Conservation (phyloP, 2,797 vertebrate genomes). For the Halcyon chelicuti region DNA sequence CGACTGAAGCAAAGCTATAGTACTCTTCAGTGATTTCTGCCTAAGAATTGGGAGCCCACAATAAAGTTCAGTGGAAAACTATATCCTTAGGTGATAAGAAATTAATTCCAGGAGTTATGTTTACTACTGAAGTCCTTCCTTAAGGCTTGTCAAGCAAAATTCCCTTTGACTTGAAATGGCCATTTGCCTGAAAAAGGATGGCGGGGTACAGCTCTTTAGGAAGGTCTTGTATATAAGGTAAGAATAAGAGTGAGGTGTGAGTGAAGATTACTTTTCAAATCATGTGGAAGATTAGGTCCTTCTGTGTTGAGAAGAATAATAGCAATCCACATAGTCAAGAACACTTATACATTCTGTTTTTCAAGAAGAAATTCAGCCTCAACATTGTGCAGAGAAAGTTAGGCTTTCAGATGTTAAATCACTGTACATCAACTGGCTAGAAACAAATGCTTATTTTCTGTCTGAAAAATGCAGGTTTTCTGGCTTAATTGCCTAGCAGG, state of each 20-base stretch:
- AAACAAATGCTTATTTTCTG: conserved; percentile 73
- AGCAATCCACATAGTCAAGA: not conserved
- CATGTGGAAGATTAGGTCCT: not conserved
- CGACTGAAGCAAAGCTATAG: not conserved
- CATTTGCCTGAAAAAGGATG: not conserved
- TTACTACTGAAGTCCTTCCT: not conserved
- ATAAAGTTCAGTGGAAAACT: not conserved
- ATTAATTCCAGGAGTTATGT: not conserved
- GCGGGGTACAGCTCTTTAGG: not conserved
- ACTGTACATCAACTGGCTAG: conserved; percentile 19
- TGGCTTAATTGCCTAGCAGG: conserved; percentile 32
- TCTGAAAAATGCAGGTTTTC: conserved; percentile 61
- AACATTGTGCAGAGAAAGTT: not conserved
- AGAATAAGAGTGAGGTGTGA: not conserved
- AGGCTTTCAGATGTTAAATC: conserved; percentile 4
- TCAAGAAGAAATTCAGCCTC: conserved; percentile 2
- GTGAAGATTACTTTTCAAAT: not conserved
- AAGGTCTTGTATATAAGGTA: not conserved
- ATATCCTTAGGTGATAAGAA: not conserved
- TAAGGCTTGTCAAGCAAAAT: not conserved
- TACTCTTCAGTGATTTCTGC: not conserved
- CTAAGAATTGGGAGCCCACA: not conserved
- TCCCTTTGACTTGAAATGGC: not conserved
- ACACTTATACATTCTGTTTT: not conserved
- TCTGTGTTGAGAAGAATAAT: not conserved